Percentiles rank a stretch among this genome's conserved stretches.
Conservation (phyloP, 53 echinoderm and acorn worm genomes). For the Echinometra lucunter region DNA sequence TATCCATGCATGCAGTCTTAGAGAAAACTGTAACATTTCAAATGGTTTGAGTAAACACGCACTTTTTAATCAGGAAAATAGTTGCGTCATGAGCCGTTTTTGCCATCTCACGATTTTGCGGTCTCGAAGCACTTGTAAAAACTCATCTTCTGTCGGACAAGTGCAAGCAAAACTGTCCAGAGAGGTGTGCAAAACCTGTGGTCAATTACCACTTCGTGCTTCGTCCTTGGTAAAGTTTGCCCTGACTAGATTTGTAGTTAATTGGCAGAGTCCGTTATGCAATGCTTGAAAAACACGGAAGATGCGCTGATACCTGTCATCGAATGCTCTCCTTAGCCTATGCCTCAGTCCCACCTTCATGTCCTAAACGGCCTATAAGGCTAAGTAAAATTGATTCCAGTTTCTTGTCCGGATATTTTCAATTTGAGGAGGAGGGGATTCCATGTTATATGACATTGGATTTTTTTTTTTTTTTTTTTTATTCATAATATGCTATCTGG, state of each 20-base stretch:
- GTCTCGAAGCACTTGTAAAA: conserved; percentile 25
- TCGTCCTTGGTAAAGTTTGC: background rate
- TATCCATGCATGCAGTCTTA: background rate
- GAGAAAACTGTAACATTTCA: background rate
- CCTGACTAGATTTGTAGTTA: background rate
- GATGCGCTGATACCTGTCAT: conserved; percentile 40
- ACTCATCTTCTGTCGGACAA: conserved; percentile 13
- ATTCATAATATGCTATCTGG: no score
- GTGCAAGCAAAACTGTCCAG: background rate
- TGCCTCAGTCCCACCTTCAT: background rate
- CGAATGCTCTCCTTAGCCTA: background rate
- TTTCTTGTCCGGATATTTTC: no score
- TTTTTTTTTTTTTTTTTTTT: no score
- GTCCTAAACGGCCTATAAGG: no score
- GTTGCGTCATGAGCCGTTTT: conserved; percentile 19
- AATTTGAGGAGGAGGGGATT: no score
- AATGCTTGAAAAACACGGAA: background rate
- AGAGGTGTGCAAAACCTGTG: conserved; percentile 10
- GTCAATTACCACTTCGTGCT: conserved; percentile 36
- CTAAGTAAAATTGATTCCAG: no score
- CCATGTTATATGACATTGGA: no score
- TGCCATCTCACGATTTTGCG: conserved; percentile 34
- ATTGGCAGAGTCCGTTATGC: conserved; percentile 51
- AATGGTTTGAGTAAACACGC: conserved; percentile 15
- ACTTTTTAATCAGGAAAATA: conserved; percentile 44